Evolutionary conservation across 2,797 vertebrate genomes (phyloP), one percentile per base, ranked within the genome.

Genomic region (Thunnus albacares): DNA sequence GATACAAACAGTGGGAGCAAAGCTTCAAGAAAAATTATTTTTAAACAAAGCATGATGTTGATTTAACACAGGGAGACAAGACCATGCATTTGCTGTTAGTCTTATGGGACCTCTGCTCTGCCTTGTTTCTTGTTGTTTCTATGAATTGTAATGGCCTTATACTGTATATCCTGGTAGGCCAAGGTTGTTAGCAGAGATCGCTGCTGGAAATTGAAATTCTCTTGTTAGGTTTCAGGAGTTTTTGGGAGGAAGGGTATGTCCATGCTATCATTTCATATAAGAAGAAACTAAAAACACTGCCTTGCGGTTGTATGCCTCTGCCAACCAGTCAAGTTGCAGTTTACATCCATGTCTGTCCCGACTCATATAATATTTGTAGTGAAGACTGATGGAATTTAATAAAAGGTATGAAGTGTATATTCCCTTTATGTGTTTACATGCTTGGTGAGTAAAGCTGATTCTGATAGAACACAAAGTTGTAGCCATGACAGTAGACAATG

Each of bases 201-300:
- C 49, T 64, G 28, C 58, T 82, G 79, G 71, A 93, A 90, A 95
- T 86, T 90, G 87, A 91, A 91, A 93, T 83, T 88, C 70, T 88
- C 74, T 85, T 74, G 71, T 86, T 62, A 79, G 75, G 77, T 87
- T 86, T 80, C 22, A 58, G 47, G 63, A 51, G 10, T 62, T 79
- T 75, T 84, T 73, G 26, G 17, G 47, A 18, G 56, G 12, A 71
- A 77, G 20, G 33, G 41, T 72, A 11, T 10, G 55, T 74, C 26
- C 1, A 58, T 9, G 26, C 22, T 22, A 13, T 62, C 1, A 30
- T 53, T 49, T 26, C 6, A 51, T 53, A 26, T 24, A 49, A n/a
- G 0, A 17, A 33, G 12, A 8, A 26, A 15, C 43, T 38, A 38
- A 3, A 38, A 38, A 38, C 3, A 38, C 10, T 10, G 11, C 38